Evolutionary conservation across 2,888 invertebrate genomes (phyloP), one percentile per base, ranked within the genome.

Genomic region (Galerucella calmariensis): DNA sequence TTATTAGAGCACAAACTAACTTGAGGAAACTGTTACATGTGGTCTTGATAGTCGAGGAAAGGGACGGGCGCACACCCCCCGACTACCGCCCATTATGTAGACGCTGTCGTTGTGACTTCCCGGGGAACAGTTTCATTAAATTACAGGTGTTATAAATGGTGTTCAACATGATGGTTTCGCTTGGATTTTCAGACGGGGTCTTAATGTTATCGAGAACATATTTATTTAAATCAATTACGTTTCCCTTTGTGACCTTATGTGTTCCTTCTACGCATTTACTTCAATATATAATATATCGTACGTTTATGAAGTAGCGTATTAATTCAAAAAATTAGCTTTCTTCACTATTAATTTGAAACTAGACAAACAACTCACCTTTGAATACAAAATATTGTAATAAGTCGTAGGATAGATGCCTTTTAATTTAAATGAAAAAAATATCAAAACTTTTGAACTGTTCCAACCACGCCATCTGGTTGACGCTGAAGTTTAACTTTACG

Each of bases 11-110:
- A 83, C 85, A 82, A 84, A 82, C 84, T 83, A 85, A 85, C 84
- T 85, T 83, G 83, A 82, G 84, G 84, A 84, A 84, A 85, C 83
- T 84, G 85, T 84, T 84, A 84, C 84, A 83, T 84, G 84, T 83
- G 84, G 84, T 84, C 82, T 79, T 81, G 82, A 81, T 81, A 79
- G 83, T 79, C 75, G 74, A 76, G 70, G 75, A 72, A 69, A 69
- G 66, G 75, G 72, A 72, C 65, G 72, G 72, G 75, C 67, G 73
- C 62, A 61, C 16, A 16, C 53, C 67, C 68, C 41, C 68, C 51
- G 69, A 66, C 62, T n/a, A 16, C 51, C 72, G 72, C 72, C 72
- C 59, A 66, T 58, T 48, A 59, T 66, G 72, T 72, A 59, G 44
- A 67, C 59, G 72, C 27, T 48, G 72, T 72, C 72, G 66, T 72